Conservation (phyloP, 2,888 invertebrate genomes). For the Sinodicranocentrus sp. region DNA sequence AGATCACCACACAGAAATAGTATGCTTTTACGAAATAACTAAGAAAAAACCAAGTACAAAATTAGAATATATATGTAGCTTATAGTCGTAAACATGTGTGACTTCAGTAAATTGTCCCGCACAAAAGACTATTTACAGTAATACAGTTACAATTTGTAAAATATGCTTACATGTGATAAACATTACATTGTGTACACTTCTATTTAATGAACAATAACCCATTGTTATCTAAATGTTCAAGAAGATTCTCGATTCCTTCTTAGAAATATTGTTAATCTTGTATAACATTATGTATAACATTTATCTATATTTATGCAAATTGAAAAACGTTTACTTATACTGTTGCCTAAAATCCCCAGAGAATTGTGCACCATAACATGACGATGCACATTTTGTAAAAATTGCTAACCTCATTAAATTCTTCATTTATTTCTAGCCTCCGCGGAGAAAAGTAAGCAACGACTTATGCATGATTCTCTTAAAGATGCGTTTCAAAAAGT, state of each 20-base stretch:
- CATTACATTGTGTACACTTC: no score
- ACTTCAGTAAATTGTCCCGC: neutral
- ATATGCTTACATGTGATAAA: neutral
- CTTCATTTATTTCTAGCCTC: neutral
- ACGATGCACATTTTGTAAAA: no score
- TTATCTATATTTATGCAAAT: no score
- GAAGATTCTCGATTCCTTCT: no score
- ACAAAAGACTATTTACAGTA: constrained; percentile 9
- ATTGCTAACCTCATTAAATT: neutral
- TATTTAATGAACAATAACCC: no score
- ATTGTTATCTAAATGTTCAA: no score
- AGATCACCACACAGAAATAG: neutral
- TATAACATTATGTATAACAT: no score
- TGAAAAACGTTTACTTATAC: no score
- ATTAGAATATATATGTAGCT: constrained; percentile 25
- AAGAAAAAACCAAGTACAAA: constrained; percentile 42
- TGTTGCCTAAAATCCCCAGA: no score
- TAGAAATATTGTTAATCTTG: no score
- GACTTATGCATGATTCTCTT: neutral
- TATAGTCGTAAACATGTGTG: constrained; percentile 11
- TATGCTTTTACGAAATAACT: constrained; percentile 8
- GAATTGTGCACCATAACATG: no score
- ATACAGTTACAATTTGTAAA: constrained; percentile 33
- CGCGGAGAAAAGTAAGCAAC: constrained; percentile 4
- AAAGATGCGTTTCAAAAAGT: neutral